phyloP scores from a whole-genome alignment of 2,113 vertebrate genomes.

The Prunella himalayana region DNA sequence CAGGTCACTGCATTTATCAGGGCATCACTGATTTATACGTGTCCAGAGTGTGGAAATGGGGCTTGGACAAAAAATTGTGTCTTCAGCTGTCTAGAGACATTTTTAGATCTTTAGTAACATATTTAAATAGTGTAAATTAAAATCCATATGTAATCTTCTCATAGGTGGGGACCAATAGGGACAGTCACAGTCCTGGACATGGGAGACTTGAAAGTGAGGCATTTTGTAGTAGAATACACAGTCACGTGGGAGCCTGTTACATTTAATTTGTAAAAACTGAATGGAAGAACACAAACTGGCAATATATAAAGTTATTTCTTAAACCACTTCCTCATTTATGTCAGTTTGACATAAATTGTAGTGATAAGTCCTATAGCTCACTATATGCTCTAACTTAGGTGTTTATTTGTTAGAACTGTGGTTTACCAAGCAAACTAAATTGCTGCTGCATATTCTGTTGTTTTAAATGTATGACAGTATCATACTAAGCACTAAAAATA shows the following conservation, averaged over 20 bases:
- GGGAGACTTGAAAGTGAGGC: constrained; percentile 27
- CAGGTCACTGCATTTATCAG: neutral
- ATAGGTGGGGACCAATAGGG: constrained; percentile 18
- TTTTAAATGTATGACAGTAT: constrained; percentile 64
- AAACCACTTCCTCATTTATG: constrained; percentile 65
- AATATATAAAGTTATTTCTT: constrained; percentile 64
- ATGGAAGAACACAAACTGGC: constrained; percentile 63
- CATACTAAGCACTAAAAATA: constrained; percentile 64
- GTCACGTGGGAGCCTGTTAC: constrained; percentile 48
- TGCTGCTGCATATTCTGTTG: constrained; percentile 70
- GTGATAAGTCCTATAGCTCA: constrained; percentile 62
- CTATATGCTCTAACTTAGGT: constrained; percentile 63
- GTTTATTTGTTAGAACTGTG: constrained; percentile 72
- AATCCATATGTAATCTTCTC: constrained; percentile 19
- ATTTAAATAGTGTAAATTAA: constrained; percentile 61
- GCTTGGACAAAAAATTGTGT: constrained; percentile 31
- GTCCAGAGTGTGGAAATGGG: neutral
- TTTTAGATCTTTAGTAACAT: constrained; percentile 60
- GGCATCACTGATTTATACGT: neutral
- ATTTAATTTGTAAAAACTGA: constrained; percentile 54
- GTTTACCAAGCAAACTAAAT: constrained; percentile 67
- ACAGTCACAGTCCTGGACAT: neutral
- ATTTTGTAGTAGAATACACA: constrained; percentile 18
- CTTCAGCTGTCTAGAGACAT: constrained; percentile 41
- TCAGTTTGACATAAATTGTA: constrained; percentile 65